Percentiles rank a stretch among this genome's conserved stretches.
Conservation (phyloP, 2,888 invertebrate genomes). For the Caradrina clavipalpis region DNA sequence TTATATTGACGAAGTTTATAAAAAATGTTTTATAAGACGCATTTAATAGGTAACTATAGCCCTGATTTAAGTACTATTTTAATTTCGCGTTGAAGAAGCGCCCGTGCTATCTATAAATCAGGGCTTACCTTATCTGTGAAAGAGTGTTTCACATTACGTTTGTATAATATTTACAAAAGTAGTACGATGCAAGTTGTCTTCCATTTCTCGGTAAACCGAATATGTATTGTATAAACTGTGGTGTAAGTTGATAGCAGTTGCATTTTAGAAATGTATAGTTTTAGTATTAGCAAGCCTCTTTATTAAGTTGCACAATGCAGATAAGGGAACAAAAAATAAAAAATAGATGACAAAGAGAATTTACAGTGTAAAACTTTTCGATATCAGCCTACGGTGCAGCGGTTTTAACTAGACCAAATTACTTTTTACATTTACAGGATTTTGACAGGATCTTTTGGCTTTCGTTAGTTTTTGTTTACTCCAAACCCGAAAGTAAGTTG, state of each 20-base stretch:
- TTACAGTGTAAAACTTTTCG: background rate
- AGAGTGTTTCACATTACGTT: background rate
- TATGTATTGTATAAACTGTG: slow-evolving; percentile 17
- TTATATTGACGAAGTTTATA: too few relatives aligned
- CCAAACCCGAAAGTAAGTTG: too few relatives aligned
- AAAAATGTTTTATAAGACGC: too few relatives aligned
- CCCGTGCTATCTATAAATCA: too few relatives aligned
- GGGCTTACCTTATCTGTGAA: too few relatives aligned
- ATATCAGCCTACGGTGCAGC: background rate
- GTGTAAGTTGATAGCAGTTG: slow-evolving; percentile 27
- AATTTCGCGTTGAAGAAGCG: too few relatives aligned
- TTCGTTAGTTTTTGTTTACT: too few relatives aligned
- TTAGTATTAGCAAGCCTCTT: slow-evolving; percentile 6
- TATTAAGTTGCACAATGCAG: background rate
- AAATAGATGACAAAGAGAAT: background rate
- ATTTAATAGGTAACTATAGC: too few relatives aligned
- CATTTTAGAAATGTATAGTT: slow-evolving; percentile 43
- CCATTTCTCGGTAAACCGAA: slow-evolving; percentile 52
- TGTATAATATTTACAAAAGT: slow-evolving; percentile 3
- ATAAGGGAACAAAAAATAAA: too few relatives aligned
- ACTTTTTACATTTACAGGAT: background rate
- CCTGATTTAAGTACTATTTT: too few relatives aligned
- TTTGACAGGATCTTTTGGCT: background rate
- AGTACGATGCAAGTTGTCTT: slow-evolving; percentile 48
- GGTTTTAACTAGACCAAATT: background rate